Percentiles rank a stretch among this genome's conserved stretches.
phyloP scores from a whole-genome alignment of 1,140 invertebrate genomes.

The Bathynomus jamesi region DNA sequence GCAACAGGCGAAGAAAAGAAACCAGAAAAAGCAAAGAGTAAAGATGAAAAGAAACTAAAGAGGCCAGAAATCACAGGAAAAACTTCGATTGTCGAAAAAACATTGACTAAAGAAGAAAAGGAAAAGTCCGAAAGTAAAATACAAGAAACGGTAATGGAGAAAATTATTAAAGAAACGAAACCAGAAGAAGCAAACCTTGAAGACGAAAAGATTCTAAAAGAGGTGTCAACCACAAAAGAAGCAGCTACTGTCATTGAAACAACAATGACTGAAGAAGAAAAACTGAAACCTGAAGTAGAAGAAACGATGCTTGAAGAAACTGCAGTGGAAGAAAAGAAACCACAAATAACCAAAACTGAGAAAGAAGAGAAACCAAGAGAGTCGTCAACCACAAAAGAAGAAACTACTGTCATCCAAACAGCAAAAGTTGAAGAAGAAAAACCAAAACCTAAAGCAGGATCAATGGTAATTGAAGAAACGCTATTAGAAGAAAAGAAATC shows the following conservation, averaged over 20 bases:
- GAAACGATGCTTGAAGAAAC: too few relatives aligned
- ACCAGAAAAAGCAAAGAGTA: too few relatives aligned
- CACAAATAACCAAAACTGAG: slow-evolving; percentile 5
- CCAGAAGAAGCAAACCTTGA: background rate
- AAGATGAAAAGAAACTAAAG: too few relatives aligned
- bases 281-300: too few relatives aligned
- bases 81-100: background rate
- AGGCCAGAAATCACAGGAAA: too few relatives aligned
- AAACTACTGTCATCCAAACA: too few relatives aligned
- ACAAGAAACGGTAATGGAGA: background rate
- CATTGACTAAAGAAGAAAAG: background rate
- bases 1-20: too few relatives aligned
- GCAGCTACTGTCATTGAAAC: slow-evolving; percentile 2
- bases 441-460: too few relatives aligned
- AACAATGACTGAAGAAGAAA: too few relatives aligned
- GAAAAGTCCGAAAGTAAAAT: background rate
- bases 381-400: background rate
- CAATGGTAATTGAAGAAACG: too few relatives aligned
- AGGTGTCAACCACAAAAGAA: background rate
- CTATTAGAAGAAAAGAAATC: too few relatives aligned
- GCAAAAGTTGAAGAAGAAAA: too few relatives aligned
- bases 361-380: background rate
- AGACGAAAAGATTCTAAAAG: background rate
- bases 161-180: background rate
- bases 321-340: background rate